Base-by-base conservation (phyloP, 2,888 invertebrate genomes). In the Acrobasis repandana region DNA sequence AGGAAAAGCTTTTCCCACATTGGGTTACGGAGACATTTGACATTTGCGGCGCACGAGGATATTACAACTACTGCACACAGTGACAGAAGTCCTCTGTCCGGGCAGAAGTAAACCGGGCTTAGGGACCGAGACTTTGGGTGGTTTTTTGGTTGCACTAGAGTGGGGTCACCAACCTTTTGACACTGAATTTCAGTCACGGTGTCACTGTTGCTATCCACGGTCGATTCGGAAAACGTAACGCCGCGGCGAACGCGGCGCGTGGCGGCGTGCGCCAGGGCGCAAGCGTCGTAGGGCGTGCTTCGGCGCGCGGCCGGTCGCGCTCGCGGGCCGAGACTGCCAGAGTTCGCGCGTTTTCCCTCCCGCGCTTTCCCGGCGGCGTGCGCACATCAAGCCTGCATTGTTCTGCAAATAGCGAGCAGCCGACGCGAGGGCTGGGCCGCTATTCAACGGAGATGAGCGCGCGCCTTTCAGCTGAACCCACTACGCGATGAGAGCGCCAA, bases 351-450 rank as follows among this genome's bases (percentile, higher is more conserved):
- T 81, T 85, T 86, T 85, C 85, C 85, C 88, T 87, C 84, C 80
- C 86, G 81, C 88, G 86, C 82, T 90, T 91, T 89, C 90, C 91
- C 88, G 78, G 79, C 76, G 85, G 86, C 89, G 89, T 88, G 91
- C 91, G 91, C 91, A 90, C 86, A 86, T 85, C 86, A 88, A 90
- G 83, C 88, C 88, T 89, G 86, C 84, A 88, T 87, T 90, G 88
- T 89, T 90, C 91, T 85, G 86, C 88, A 88, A 90, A 91, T 90
- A 89, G 90, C 86, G 78, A 68, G 72, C 73, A 67, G 68, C 70
- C 66, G 65, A 68, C 65, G 68, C 74, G 79, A 85, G 86, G 88
- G 88, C 84, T 86, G 82, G 86, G 86, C 81, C 79, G 78, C 84
- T 86, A 79, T 83, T 86, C 87, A 79, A 80, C 74, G 74, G 80